Evolutionary conservation across 2,888 invertebrate genomes (phyloP), one percentile per base, ranked within the genome.

Genomic region (Clunio marinus): DNA sequence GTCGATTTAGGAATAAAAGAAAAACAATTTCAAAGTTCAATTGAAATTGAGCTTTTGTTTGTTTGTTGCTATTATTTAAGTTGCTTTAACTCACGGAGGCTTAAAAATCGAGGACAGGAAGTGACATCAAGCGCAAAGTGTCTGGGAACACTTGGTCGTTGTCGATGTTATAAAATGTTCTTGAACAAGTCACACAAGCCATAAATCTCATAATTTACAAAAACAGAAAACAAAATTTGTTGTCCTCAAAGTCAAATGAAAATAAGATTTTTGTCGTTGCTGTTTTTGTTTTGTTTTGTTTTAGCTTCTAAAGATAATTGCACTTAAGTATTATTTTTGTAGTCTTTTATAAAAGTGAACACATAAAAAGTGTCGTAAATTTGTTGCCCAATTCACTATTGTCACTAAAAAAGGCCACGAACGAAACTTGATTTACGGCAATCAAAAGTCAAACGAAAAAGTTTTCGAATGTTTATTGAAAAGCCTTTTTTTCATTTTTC

Each of bases 101-200:
- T 51, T 51, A 5, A 5, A 5, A 51, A 51, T 51, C 3, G 51
- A 51, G 51, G 20, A 51, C 51, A 17, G 51, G 51, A 51, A 51
- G 22, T 51, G 51, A 51, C 51, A 22, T 51, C 51, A 51, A 45
- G 45, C 45, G 45, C 45, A 45, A 51, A 51, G 51, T 51, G 51
- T 51, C 51, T 51, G 51, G 51, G 51, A 51, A 51, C n/a, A n/a
- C n/a, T 10, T 41, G n/a, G n/a, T n/a, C n/a, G n/a, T 41, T 51
- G 17, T 17, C 22, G 17, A 13, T 41, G 41, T 41, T 13, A 51
- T 7, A 32, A 8, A 51, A 51, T 22, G 51, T 51, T 51, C 51
- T 51, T 51, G 51, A 51, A n/a, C n/a, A n/a, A 51, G 51, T 22
- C 22, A 5, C 51, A 22, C 51, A 22, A 22, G 22, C 51, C 51